A percentile compares a stretch with the other conserved stretches of the same genome.
Conservation (phyloP, 2,113 vertebrate genomes). For the Tragelaphus imberbis region DNA sequence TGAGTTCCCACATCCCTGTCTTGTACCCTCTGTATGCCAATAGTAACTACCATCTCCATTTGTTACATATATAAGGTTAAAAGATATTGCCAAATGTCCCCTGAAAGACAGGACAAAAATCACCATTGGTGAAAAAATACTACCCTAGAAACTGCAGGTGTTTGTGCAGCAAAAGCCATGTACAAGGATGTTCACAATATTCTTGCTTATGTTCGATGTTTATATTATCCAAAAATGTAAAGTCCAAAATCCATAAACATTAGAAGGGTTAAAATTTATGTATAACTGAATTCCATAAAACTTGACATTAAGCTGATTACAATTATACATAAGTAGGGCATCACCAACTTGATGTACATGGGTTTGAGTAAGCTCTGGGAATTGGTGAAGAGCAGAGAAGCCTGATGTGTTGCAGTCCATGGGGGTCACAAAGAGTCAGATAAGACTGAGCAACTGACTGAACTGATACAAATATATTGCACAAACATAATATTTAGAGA, state of each 20-base stretch:
- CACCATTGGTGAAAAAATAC: not conserved
- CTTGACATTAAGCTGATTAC: not conserved
- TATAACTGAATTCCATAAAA: not conserved
- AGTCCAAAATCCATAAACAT: not conserved
- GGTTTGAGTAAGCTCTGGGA: not conserved
- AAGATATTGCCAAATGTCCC: not conserved
- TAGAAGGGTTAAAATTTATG: not conserved
- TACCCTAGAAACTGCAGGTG: not conserved
- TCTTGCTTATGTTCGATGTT: not conserved
- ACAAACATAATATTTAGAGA: not conserved
- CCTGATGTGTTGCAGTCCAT: not conserved
- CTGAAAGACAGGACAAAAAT: accelerated
- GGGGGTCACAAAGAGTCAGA: not conserved
- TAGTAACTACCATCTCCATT: not conserved
- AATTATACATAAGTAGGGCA: not conserved
- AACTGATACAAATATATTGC: not conserved
- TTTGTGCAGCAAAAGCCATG: not conserved
- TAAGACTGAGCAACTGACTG: not conserved
- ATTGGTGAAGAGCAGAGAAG: not conserved
- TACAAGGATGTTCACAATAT: not conserved
- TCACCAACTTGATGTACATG: not conserved
- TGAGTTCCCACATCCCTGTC: not conserved
- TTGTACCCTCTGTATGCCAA: not conserved
- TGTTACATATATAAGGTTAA: not conserved
- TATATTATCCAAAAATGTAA: not conserved